phyloP scores from a whole-genome alignment of 2,797 vertebrate species.

The Parotocinclus haroldoi region DNA sequence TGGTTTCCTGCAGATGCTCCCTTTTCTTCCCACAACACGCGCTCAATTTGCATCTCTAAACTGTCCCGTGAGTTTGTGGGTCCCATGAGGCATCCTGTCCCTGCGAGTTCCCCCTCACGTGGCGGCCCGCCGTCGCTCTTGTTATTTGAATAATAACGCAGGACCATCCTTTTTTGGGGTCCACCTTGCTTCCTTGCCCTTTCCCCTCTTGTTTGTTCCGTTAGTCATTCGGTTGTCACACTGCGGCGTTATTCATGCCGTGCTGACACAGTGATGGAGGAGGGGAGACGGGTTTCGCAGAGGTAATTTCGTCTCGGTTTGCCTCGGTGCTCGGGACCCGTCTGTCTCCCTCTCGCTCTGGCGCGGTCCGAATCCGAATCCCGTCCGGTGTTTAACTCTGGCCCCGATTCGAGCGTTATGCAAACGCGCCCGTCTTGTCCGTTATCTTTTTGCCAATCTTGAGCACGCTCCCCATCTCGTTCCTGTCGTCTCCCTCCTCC shows the following conservation, averaged over 20 bases:
- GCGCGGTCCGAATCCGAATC: constrained; percentile 39
- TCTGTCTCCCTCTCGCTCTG: constrained; percentile 12
- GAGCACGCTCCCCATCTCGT: constrained; percentile 1
- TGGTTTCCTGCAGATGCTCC: no score
- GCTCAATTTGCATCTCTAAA: no score
- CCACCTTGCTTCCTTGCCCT: constrained; percentile 27
- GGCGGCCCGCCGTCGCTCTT: constrained; percentile 28
- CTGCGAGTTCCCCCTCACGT: constrained; percentile 27
- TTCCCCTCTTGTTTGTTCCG: constrained; percentile 48
- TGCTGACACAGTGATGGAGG: constrained; percentile 41
- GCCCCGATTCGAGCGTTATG: constrained; percentile 48
- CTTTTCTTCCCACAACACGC: no score
- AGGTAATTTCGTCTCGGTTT: constrained; percentile 31
- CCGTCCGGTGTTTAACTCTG: constrained; percentile 42
- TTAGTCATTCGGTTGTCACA: constrained; percentile 52
- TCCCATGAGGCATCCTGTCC: no score
- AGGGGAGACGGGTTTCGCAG: constrained; percentile 30
- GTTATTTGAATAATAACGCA: constrained; percentile 48
- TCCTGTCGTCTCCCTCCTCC: constrained; percentile 5
- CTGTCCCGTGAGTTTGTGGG: no score
- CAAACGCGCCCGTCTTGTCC: constrained; percentile 16
- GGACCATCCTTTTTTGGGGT: constrained; percentile 5
- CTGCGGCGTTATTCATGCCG: constrained; percentile 46
- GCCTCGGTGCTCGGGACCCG: constrained; percentile 23
- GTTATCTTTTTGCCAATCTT: not conserved